Evolutionary conservation across 2,888 invertebrate genomes (phyloP).

Genomic region (Leucophenga montana): DNA sequence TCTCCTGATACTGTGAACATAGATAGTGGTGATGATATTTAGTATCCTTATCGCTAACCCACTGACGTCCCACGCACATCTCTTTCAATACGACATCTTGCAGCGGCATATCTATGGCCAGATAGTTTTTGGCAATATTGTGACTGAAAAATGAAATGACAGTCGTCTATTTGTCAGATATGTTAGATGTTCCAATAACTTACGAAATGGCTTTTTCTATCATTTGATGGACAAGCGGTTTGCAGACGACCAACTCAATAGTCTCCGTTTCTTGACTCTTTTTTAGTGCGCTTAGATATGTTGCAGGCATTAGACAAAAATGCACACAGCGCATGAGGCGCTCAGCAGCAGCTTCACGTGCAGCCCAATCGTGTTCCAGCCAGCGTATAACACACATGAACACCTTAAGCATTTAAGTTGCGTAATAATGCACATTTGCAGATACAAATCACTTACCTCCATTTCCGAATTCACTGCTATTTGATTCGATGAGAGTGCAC

Average conservation of each 20-base stretch:
- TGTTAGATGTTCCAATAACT: not conserved
- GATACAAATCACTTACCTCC: slow-evolving; percentile 45
- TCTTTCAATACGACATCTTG: slow-evolving; percentile 13
- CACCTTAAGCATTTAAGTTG: slow-evolving; percentile 73
- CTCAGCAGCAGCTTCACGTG: slow-evolving; percentile 75
- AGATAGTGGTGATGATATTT: slow-evolving; percentile 43
- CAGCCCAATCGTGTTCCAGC: slow-evolving; percentile 81
- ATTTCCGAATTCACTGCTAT: slow-evolving; percentile 82
- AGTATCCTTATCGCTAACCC: slow-evolving; percentile 35
- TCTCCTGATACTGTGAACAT: slow-evolving; percentile 39
- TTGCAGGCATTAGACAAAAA: slow-evolving; percentile 84
- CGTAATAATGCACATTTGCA: not conserved
- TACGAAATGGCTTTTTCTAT: slow-evolving; percentile 10
- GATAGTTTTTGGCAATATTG: slow-evolving; percentile 30
- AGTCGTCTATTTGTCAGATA: slow-evolving; percentile 17
- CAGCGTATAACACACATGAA: slow-evolving; percentile 85
- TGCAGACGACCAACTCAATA: slow-evolving; percentile 78
- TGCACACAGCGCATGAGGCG: slow-evolving; percentile 81
- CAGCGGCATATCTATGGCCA: slow-evolving; percentile 13
- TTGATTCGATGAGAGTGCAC: slow-evolving; percentile 80
- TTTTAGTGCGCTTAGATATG: slow-evolving; percentile 84
- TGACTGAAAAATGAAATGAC: slow-evolving; percentile 21
- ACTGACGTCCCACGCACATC: slow-evolving; percentile 17
- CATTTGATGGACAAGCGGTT: slow-evolving; percentile 61
- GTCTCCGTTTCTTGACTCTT: slow-evolving; percentile 81